Base-by-base conservation (phyloP, 2,888 invertebrate species). In the Coremacera marginata region DNA sequence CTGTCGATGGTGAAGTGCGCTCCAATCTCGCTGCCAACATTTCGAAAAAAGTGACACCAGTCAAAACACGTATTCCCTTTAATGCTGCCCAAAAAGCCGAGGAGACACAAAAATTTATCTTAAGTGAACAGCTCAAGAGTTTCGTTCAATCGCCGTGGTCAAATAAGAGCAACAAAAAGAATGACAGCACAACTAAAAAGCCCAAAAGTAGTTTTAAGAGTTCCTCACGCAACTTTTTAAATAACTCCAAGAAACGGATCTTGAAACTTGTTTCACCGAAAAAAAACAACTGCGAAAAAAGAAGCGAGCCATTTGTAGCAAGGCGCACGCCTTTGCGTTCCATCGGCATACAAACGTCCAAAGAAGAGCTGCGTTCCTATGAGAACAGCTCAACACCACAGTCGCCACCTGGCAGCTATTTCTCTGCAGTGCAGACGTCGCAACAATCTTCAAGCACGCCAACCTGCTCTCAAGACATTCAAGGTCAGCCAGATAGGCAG, bases 371-470 rank as follows among this genome's bases (percentile, higher is more conserved):
- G 55, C 74, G 75, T 7, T 57, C 65, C 14, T 81, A 80, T n/a
- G 80, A 80, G n/a, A 81, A 81, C 1, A 77, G 73, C 9, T 75
- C 77, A 51, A 80, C 78, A 9, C 83, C 83, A 2, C 88, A 86
- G 67, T 88, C 89, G 0, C 86, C 88, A 9, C 88, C 88, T 0
- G 88, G 88, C 4, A 88, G 88, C 74, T 88, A 89, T 77, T 87
- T 88, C 79, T 88, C 88, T 2, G 87, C 86, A 0, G 83, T 86
- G 5, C 86, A 86, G 68, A 81, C 84, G 0, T 82, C 83, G 2
- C 78, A 78, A 9, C 81, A 82, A 44, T 78, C 80, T 34, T 81
- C 81, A 44, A 80, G 76, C 4, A 80, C 78, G n/a, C 75, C 74
- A 14, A 51, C 22, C 31, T 31, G 31, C 31, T 31, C 31, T 71